Percentiles rank a stretch among this genome's conserved stretches.
Evolutionary conservation across 1,140 invertebrate genomes (phyloP).

Genomic region (Heliothis subflexa): DNA sequence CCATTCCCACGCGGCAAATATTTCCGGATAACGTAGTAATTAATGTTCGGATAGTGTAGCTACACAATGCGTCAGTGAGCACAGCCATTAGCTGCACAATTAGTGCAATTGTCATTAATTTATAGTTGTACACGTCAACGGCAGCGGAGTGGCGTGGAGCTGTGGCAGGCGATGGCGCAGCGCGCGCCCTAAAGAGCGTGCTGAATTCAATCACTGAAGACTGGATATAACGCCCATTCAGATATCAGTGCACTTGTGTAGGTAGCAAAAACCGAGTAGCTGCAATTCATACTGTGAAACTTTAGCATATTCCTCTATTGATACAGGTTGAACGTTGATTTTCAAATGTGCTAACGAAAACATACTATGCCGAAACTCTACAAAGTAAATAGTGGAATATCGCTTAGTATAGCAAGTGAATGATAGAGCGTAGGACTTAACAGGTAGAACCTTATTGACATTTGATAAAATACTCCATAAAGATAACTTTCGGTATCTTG

Average conservation of each 20-base stretch:
- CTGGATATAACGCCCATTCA: no score
- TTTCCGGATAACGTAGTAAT: constrained; percentile 64
- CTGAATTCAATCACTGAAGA: constrained; percentile 11
- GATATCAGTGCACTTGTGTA: no score
- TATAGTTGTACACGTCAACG: constrained; percentile 71
- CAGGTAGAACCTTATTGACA: constrained; percentile 24
- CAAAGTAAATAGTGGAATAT: no score
- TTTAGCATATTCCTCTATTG: no score
- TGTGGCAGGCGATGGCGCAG: background rate
- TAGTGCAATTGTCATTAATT: constrained; percentile 85
- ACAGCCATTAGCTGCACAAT: constrained; percentile 80
- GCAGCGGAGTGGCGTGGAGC: constrained; percentile 46
- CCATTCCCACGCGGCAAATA: constrained; percentile 67
- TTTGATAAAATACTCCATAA: constrained; percentile 10
- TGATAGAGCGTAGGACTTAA: constrained; percentile 2
- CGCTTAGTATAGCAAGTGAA: background rate
- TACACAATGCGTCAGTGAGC: constrained; percentile 77
- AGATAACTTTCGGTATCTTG: constrained; percentile 9
- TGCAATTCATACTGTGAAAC: no score
- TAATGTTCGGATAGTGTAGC: constrained; percentile 66
- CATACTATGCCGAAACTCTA: no score
- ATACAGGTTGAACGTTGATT: no score
- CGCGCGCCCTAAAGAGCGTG: background rate
- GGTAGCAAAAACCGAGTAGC: no score
- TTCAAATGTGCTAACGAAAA: no score